Base-by-base conservation (phyloP, 2,797 vertebrate genomes). In the Aeoliscus strigatus region DNA sequence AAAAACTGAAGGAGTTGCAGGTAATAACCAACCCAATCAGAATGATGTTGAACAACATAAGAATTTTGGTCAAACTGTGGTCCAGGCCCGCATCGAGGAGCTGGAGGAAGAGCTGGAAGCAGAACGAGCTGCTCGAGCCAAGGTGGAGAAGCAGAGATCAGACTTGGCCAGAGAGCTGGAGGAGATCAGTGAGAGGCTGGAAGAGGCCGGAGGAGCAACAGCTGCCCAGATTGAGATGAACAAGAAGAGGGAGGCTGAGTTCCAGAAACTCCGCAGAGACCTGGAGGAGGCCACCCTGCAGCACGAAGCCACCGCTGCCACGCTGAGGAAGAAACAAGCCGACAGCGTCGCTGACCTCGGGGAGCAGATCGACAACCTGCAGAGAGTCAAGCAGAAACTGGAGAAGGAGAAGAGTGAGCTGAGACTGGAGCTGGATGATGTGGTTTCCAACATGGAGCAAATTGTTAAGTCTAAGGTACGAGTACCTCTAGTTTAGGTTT, bases 221-320 rank as follows among this genome's bases (percentile, higher is more conserved):
- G 64, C 89, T 0, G 56, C 11, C 13, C 71, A 74, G 58, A 71
- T 75, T 9, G 71, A 74, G 56, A 67, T 93, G 86, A 94, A 92
- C 83, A 94, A 94, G 80, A 94, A 93, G 73, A 84, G 92, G 1
- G 92, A 94, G 52, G 85, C 87, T 0, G 92, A 94, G 71, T 91
- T 93, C 71, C 90, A 86, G 75, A 93, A 92, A 70, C 86, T 94
- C 58, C 77, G 90, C 7, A 74, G 92, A 25, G 92, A 93, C 77
- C 82, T 93, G 21, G 92, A 94, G 66, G 92, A 94, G 84, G 87
- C 92, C 35, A 93, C 92, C 0, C 83, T 93, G 81, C 92, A 93
- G 29, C 90, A 93, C 0, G 92, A 93, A 67, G 81, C 91, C 73
- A 93, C 91, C 0, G 80, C 91, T 0, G 87, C 91, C 0, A 75